Evolutionary conservation across 1,140 invertebrate genomes (phyloP).

Genomic region (Brachionus paranguensis): DNA sequence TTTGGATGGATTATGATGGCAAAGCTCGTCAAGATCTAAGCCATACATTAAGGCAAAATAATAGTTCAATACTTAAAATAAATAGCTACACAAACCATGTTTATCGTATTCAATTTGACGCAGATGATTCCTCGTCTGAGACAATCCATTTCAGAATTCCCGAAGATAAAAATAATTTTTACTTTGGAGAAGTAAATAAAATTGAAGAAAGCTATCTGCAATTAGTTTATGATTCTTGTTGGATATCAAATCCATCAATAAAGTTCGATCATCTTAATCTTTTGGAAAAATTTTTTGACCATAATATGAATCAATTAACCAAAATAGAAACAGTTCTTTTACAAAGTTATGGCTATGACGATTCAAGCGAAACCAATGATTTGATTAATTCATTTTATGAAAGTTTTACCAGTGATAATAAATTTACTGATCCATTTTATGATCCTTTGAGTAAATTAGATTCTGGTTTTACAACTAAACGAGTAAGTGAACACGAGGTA

Average conservation of each 20-base stretch:
- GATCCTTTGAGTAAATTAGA: neutral
- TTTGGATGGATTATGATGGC: neutral
- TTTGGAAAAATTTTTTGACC: neutral
- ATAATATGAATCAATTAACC: neutral
- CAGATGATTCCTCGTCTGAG: neutral
- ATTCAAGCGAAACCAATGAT: neutral
- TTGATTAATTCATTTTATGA: neutral
- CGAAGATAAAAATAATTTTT: neutral
- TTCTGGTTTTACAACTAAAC: neutral
- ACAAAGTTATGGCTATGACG: neutral
- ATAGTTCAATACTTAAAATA: neutral
- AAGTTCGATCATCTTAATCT: neutral
- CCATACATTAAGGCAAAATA: neutral
- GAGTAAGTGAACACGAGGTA: neutral
- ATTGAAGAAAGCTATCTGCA: neutral
- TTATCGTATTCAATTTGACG: neutral
- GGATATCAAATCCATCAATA: neutral
- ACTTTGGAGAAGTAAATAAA: neutral
- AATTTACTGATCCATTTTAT: neutral
- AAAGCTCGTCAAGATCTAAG: neutral
- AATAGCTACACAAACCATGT: neutral
- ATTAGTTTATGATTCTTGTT: neutral
- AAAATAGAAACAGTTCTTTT: neutral
- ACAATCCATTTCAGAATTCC: neutral
- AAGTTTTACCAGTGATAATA: neutral